A percentile compares a stretch with the other conserved stretches of the same genome.
Conservation (phyloP, 2,797 vertebrate genomes). For the Botia kubotai region DNA sequence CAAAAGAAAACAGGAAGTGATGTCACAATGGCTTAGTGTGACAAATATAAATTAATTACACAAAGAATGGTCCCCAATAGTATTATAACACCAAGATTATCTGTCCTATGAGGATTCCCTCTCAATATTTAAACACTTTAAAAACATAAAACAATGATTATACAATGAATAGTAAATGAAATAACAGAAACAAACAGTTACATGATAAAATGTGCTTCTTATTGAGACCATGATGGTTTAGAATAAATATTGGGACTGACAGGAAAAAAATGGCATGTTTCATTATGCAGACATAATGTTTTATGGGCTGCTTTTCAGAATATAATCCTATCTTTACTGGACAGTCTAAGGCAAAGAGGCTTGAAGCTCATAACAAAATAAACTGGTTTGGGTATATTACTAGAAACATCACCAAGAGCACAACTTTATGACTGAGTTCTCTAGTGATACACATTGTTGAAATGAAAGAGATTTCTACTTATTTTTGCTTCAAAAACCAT, state of each 20-base stretch:
- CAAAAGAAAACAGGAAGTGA: conserved; percentile 27
- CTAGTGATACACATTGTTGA: neutral
- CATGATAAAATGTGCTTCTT: conserved; percentile 63
- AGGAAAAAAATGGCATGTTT: conserved; percentile 42
- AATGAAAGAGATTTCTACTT: conserved; percentile 18
- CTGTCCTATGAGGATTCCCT: conserved; percentile 24
- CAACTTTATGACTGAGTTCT: neutral
- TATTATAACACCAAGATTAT: conserved; percentile 27
- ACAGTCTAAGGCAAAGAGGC: conserved; percentile 50
- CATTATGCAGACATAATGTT: conserved; percentile 9
- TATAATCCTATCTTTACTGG: conserved; percentile 37
- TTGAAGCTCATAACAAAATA: conserved; percentile 61
- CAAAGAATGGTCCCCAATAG: conserved; percentile 54
- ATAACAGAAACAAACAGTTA: conserved; percentile 49
- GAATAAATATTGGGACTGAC: conserved; percentile 35
- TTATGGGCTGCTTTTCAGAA: conserved; percentile 18
- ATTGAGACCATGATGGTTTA: conserved; percentile 48
- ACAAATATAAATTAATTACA: conserved; percentile 42
- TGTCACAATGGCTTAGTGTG: conserved; percentile 56
- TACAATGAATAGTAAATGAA: neutral
- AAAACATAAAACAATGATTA: conserved; percentile 32
- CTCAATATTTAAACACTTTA: conserved; percentile 32
- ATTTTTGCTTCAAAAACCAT: conserved; percentile 6
- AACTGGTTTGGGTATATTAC: conserved; percentile 27
- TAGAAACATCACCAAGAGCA: conserved; percentile 23